These are phyloP conservation scores for Carabus problematicus DNA, from an alignment of 2,888 invertebrate species.

Conservation along the genomic window DNA sequence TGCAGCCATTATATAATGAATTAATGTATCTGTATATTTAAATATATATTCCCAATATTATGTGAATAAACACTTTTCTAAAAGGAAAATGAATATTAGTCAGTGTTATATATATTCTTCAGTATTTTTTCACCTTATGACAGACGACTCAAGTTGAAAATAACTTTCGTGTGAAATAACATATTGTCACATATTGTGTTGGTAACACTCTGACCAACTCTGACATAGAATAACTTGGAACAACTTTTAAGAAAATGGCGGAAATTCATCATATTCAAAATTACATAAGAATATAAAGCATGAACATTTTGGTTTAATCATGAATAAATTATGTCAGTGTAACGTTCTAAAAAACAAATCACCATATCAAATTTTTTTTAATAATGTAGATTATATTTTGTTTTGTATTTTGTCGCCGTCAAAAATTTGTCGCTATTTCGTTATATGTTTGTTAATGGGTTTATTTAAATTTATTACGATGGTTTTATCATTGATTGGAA, in stretches of 20 bases:
- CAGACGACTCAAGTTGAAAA: neutral
- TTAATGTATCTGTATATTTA: neutral
- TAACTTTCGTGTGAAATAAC: neutral
- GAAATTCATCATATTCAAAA: no score
- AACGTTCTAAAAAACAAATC: no score
- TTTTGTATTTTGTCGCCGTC: neutral
- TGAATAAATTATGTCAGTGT: no score
- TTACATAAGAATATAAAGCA: no score
- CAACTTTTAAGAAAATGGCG: no score
- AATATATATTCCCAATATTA: neutral
- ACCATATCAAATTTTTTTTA: no score
- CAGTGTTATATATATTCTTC: neutral
- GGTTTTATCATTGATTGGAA: constrained; percentile 31
- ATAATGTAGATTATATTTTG: constrained; percentile 1
- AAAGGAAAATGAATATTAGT: neutral
- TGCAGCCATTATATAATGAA: constrained; percentile 27
- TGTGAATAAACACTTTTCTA: neutral
- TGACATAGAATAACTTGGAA: no score
- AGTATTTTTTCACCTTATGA: neutral
- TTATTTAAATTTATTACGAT: constrained; percentile 1
- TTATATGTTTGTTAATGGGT: no score
- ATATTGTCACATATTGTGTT: no score
- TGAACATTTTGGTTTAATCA: no score
- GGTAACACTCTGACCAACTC: no score
- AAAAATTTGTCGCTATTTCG: constrained; percentile 6